Evolutionary conservation across 2,888 invertebrate genomes (phyloP).

Genomic region (Molanna angustata): DNA sequence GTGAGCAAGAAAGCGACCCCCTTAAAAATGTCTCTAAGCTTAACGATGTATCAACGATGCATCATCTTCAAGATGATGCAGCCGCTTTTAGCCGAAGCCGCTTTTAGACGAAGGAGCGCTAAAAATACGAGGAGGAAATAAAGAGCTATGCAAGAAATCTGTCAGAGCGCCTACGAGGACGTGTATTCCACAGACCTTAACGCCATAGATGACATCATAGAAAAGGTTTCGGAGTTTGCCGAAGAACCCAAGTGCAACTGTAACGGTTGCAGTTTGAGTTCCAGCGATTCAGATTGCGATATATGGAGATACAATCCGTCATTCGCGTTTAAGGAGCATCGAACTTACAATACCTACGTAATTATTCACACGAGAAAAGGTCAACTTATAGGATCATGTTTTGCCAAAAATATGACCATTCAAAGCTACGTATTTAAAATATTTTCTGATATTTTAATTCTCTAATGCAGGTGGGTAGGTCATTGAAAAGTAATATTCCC

Average conservation of each 20-base stretch:
- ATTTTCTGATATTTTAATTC: too few relatives aligned
- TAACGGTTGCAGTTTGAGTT: slow-evolving; percentile 45
- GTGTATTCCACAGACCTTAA: slow-evolving; percentile 49
- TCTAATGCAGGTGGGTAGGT: too few relatives aligned
- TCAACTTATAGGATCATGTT: too few relatives aligned
- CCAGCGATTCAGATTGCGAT: slow-evolving; percentile 64
- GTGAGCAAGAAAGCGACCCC: slow-evolving; percentile 65
- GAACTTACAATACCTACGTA: too few relatives aligned
- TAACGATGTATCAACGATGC: slow-evolving; percentile 61
- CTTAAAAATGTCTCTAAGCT: slow-evolving; percentile 60
- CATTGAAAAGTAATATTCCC: too few relatives aligned
- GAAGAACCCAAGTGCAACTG: slow-evolving; percentile 50
- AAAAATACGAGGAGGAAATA: slow-evolving; percentile 54
- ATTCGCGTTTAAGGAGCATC: too few relatives aligned
- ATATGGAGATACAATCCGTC: slow-evolving; percentile 72
- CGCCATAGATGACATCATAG: slow-evolving; percentile 50
- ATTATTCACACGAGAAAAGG: too few relatives aligned
- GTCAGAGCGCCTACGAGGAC: slow-evolving; percentile 55
- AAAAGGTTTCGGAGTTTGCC: slow-evolving; percentile 46
- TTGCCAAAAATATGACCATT: too few relatives aligned
- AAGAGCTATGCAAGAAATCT: slow-evolving; percentile 46
- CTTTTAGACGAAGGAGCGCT: slow-evolving; percentile 55
- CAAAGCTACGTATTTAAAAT: too few relatives aligned
- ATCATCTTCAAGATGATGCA: slow-evolving; percentile 65
- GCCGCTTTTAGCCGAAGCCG: slow-evolving; percentile 56